Conservation (phyloP, 64 coral and sea anemone genomes). For the Astreopora myriophthalma region DNA sequence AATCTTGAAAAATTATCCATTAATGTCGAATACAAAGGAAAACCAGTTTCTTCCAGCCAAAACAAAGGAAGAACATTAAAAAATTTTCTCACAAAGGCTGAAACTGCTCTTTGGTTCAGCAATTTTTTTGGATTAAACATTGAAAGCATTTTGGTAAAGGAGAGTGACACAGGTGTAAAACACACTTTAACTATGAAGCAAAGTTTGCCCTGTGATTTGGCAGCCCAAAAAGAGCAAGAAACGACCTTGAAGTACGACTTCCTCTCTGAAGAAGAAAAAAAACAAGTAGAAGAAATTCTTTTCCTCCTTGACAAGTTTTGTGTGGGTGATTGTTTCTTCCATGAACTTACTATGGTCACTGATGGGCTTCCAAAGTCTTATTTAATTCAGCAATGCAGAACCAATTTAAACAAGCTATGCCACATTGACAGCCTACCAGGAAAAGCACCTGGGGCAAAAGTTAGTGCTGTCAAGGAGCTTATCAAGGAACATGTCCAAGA, state of each 20-base stretch:
- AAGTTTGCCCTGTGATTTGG: background rate
- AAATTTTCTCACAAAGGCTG: slow-evolving; percentile 59
- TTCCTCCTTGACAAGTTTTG: slow-evolving; percentile 55
- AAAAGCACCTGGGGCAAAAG: background rate
- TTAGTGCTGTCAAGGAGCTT: background rate
- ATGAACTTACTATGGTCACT: slow-evolving; percentile 57
- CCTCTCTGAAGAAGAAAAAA: no score
- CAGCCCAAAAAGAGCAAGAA: background rate
- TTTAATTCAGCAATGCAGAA: slow-evolving; percentile 32
- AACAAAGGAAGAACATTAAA: slow-evolving; percentile 82
- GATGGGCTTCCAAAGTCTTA: slow-evolving; percentile 54
- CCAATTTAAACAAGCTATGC: slow-evolving; percentile 42
- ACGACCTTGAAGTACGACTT: background rate
- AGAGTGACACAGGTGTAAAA: slow-evolving; percentile 56
- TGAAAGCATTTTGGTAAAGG: slow-evolving; percentile 57
- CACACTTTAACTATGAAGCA: background rate
- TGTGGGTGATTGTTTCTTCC: slow-evolving; percentile 62
- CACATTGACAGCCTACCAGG: slow-evolving; percentile 28
- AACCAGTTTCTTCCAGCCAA: slow-evolving; percentile 68
- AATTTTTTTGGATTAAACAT: slow-evolving; percentile 69
- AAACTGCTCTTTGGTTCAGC: slow-evolving; percentile 72
- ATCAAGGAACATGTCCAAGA: background rate
- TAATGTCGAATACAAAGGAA: slow-evolving; percentile 54
- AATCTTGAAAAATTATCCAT: no score
- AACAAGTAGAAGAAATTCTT: slow-evolving; percentile 37